Conservation (phyloP, 2,113 vertebrate genomes). For the Conger conger region DNA sequence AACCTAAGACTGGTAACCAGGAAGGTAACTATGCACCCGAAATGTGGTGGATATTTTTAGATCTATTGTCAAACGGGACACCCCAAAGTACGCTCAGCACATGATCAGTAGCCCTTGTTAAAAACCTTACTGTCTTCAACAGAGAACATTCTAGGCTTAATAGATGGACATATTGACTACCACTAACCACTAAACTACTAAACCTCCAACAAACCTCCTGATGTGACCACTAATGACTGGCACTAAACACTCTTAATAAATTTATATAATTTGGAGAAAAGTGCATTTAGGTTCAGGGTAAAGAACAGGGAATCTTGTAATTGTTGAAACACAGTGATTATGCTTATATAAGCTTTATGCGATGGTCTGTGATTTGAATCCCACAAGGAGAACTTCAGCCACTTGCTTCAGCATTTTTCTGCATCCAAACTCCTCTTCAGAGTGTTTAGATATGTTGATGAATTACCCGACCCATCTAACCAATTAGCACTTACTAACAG, state of each 20-base stretch:
- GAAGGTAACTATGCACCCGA: neutral
- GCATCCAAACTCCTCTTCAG: neutral
- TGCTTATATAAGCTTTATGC: neutral
- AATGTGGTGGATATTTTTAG: neutral
- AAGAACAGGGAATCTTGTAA: neutral
- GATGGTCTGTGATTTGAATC: neutral
- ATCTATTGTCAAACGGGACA: neutral
- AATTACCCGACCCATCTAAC: constrained; percentile 39
- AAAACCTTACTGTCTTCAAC: neutral
- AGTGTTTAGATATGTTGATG: neutral
- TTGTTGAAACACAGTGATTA: neutral
- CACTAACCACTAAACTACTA: neutral
- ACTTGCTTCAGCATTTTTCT: neutral
- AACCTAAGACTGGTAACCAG: constrained; percentile 57
- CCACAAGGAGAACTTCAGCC: neutral
- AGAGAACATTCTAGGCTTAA: neutral
- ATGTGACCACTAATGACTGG: neutral
- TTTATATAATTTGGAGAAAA: neutral
- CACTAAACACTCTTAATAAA: neutral
- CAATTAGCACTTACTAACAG: constrained; percentile 48
- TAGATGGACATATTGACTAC: neutral
- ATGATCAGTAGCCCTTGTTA: neutral
- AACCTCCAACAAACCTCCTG: neutral
- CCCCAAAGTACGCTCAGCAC: neutral
- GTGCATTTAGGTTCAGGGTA: neutral